These are phyloP conservation scores for Homarus americanus DNA, from an alignment of 1,140 invertebrate genomes.

Conservation along the genomic window DNA sequence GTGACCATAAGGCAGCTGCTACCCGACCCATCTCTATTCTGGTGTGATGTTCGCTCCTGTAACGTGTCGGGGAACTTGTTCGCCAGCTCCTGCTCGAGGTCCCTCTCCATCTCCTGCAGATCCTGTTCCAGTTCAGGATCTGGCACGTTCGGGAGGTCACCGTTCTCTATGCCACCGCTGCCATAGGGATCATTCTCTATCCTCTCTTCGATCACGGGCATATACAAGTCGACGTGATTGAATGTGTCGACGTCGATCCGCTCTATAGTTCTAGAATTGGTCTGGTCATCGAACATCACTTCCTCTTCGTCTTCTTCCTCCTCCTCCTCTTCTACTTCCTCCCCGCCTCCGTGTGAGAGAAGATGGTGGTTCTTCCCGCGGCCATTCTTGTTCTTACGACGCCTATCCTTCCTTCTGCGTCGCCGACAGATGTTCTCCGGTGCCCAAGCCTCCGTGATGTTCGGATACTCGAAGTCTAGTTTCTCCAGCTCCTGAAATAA, in stretches of 20 bases:
- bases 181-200: constrained; percentile 20
- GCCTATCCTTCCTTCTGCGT: constrained; percentile 52
- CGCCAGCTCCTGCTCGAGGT: constrained; percentile 21
- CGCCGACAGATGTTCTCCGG: constrained; percentile 64
- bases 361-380: constrained; percentile 37
- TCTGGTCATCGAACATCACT: constrained; percentile 74
- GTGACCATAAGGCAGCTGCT: not conserved
- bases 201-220: constrained; percentile 61
- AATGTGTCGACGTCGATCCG: constrained; percentile 67
- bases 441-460: constrained; percentile 69
- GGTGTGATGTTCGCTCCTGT: constrained; percentile 41
- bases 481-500: constrained; percentile 62
- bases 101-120: constrained; percentile 61
- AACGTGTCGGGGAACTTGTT: constrained; percentile 28
- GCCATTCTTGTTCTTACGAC: constrained; percentile 54
- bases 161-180: not conserved
- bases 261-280: constrained; percentile 62
- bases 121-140: constrained; percentile 57
- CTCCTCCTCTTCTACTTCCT: constrained; percentile 41
- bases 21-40: not conserved
- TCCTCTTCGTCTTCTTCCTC: constrained; percentile 51
- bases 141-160: not conserved
- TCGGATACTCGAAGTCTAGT: constrained; percentile 68
- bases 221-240: constrained; percentile 53
- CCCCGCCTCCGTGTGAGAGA: not conserved